Base-by-base conservation (phyloP, 2,888 invertebrate genomes). In the Heliconius charithonia region DNA sequence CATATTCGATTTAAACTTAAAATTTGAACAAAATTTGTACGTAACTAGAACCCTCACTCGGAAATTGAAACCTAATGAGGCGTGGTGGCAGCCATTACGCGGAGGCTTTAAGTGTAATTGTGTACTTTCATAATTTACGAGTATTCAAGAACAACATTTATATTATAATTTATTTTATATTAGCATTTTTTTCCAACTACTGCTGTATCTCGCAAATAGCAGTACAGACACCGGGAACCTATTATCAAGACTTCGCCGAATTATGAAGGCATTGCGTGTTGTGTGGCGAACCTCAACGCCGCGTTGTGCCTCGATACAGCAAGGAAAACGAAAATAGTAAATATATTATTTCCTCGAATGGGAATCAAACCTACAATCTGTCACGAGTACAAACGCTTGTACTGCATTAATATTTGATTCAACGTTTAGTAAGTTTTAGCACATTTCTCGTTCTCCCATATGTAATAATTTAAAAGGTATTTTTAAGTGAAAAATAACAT, bases 51-150 rank as follows among this genome's bases (percentile, higher is more conserved):
- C 56, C 51, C 71, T 83, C 67, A 78, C 82, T 81, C 45, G 83
- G 81, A 85, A 84, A 87, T 88, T 87, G 88, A 88, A 89, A 87
- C 83, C 86, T 86, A 87, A 84, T 85, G 84, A 90, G 92, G 91
- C 86, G 88, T 87, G 89, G 73, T 81, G 80, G 82, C 83, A 80
- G 83, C 83, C 83, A 80, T 85, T 89, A 90, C 88, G 89, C 86
- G 87, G 85, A 82, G 73, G 82, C 83, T 83, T 72, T 72, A 72
- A 72, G 59, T 72, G 59, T 32, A 72, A 72, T 59, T 72, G 78
- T 75, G 72, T 10, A 16, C 37, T 72, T 37, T 59, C 32, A 59
- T 32, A 37, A 1, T 72, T 32, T 59, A 72, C 13, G 37, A n/a
- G 12, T 41, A 41, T 67, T 41, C n/a, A 12, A 67, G 19, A 45